Conservation (phyloP, 2,888 invertebrate genomes). For the Mongoloraphidia duomilia region DNA sequence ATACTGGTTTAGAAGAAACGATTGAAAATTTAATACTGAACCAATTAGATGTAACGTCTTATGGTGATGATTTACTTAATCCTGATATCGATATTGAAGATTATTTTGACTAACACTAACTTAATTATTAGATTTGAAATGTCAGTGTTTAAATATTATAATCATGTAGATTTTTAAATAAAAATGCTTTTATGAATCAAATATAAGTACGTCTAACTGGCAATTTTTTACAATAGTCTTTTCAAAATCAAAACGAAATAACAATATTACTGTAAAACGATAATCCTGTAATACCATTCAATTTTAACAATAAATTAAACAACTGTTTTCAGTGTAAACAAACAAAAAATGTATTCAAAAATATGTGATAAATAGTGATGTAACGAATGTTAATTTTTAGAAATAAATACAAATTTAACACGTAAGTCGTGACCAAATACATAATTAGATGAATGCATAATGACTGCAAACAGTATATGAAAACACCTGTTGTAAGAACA, state of each 20-base stretch:
- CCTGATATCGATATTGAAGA: constrained; percentile 96
- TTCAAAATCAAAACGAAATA: too few species aligned
- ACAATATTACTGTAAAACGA: too few species aligned
- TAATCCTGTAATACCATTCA: too few species aligned
- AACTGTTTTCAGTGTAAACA: not conserved
- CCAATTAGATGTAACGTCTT: constrained; percentile 73
- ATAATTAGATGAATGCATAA: too few species aligned
- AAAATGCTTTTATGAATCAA: not conserved
- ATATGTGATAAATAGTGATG: not conserved
- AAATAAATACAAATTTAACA: too few species aligned
- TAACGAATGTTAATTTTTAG: too few species aligned
- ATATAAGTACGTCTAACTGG: not conserved
- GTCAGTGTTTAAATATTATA: not conserved
- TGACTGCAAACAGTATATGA: too few species aligned
- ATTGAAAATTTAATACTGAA: constrained; percentile 96
- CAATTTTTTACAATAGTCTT: too few species aligned
- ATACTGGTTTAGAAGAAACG: constrained; percentile 94
- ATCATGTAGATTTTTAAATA: not conserved
- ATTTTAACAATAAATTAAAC: too few species aligned
- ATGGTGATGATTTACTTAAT: constrained; percentile 86
- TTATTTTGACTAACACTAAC: constrained; percentile 80
- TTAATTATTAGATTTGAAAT: not conserved
- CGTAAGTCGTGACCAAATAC: too few species aligned
- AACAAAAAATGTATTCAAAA: not conserved
- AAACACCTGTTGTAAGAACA: too few species aligned